phyloP scores from a whole-genome alignment of 2,888 invertebrate genomes.

The Pediacus dermestoides region DNA sequence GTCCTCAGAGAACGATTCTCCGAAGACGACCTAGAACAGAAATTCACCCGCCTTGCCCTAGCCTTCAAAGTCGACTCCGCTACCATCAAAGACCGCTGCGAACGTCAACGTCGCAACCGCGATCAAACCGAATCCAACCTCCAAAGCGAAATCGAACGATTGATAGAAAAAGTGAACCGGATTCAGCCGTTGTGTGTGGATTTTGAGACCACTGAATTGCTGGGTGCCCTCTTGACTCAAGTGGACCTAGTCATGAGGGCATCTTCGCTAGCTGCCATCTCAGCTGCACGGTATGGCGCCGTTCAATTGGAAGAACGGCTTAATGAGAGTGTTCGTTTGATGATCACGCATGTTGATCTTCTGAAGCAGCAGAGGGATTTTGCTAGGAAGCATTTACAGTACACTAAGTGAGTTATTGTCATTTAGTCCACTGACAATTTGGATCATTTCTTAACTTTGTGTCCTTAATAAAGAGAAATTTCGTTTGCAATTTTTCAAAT shows the following conservation, averaged over 20 bases:
- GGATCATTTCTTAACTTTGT: background rate
- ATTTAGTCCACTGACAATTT: slow-evolving; percentile 6
- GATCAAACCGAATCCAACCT: slow-evolving; percentile 60
- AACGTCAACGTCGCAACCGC: slow-evolving; percentile 55
- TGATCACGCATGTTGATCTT: slow-evolving; percentile 58
- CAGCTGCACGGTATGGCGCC: slow-evolving; percentile 53
- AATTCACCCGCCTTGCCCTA: slow-evolving; percentile 55
- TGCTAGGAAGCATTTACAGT: slow-evolving; percentile 54
- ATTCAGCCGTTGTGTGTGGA: slow-evolving; percentile 52
- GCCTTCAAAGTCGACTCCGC: slow-evolving; percentile 59
- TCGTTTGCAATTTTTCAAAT: too few species aligned
- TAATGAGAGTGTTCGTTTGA: slow-evolving; percentile 55
- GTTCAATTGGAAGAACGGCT: slow-evolving; percentile 58
- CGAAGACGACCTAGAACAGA: slow-evolving; percentile 52
- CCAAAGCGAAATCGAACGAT: slow-evolving; percentile 52
- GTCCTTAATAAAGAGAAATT: slow-evolving; percentile 2
- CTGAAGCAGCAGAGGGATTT: slow-evolving; percentile 55
- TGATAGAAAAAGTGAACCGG: slow-evolving; percentile 47
- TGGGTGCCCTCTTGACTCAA: slow-evolving; percentile 53
- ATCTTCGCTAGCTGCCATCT: slow-evolving; percentile 40
- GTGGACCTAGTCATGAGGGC: slow-evolving; percentile 44
- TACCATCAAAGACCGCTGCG: slow-evolving; percentile 54
- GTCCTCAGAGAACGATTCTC: slow-evolving; percentile 42
- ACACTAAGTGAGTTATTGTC: slow-evolving; percentile 51
- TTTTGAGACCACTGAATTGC: slow-evolving; percentile 52